These are phyloP conservation scores for Dreissena polymorpha DNA, from an alignment of 1,140 invertebrate genomes.

Conservation along the genomic window DNA sequence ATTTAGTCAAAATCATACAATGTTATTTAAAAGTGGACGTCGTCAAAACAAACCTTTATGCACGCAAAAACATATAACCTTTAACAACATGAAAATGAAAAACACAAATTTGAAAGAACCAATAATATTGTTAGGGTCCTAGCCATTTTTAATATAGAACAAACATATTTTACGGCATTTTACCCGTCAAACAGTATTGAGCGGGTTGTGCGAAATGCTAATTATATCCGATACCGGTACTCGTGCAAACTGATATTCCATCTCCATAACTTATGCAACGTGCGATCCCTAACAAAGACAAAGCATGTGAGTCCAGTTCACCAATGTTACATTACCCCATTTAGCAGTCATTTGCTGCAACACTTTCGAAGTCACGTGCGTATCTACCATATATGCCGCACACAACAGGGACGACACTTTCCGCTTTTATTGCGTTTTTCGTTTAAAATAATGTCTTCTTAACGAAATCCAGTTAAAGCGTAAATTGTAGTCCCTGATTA, in stretches of 20 bases:
- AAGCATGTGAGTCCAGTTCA: no score
- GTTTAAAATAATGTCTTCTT: no score
- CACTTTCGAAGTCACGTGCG: no score
- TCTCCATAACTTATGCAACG: neutral
- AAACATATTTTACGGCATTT: neutral
- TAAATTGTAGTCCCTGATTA: no score
- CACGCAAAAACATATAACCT: neutral
- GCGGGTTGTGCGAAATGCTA: neutral
- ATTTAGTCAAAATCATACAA: conserved; percentile 1
- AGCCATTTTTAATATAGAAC: neutral
- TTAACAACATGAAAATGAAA: neutral
- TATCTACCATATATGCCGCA: no score
- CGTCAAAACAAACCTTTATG: neutral
- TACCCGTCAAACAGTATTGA: neutral
- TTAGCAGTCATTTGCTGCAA: no score
- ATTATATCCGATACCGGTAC: conserved; percentile 13
- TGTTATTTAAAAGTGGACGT: conserved; percentile 10
- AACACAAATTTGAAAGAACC: neutral
- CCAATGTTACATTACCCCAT: no score
- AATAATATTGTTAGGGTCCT: neutral
- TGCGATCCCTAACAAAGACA: neutral
- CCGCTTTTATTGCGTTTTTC: no score
- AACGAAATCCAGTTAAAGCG: no score
- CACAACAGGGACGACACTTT: no score
- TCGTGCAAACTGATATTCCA: conserved; percentile 5